A percentile compares a stretch with the other conserved stretches of the same genome.
phyloP scores from a whole-genome alignment of 2,888 invertebrate species.

The Merodon equestris region DNA sequence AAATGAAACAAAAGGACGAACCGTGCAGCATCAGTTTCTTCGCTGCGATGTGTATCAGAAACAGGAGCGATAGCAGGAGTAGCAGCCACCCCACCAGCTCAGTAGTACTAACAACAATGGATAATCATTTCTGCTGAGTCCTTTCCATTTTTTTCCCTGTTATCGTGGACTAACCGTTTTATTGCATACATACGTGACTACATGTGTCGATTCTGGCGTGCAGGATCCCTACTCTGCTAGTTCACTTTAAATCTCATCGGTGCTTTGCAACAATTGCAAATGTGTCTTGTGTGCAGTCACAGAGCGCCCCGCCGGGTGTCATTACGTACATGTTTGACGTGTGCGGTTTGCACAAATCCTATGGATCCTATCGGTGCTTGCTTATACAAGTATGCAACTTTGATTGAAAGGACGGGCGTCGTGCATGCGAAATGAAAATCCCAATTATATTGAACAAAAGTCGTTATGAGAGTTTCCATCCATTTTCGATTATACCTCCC shows the following conservation, averaged over 20 bases:
- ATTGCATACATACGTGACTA: background rate
- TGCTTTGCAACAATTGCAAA: slow-evolving; percentile 1
- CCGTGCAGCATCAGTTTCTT: too few species aligned
- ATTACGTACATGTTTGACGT: too few species aligned
- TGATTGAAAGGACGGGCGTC: too few species aligned
- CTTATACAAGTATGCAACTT: slow-evolving; percentile 6
- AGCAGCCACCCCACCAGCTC: background rate
- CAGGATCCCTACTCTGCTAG: slow-evolving; percentile 1
- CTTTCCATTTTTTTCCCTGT: too few species aligned
- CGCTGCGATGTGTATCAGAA: too few species aligned
- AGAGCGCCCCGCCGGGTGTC: background rate
- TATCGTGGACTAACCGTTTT: too few species aligned
- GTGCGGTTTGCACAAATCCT: background rate
- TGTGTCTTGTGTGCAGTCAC: slow-evolving; percentile 6
- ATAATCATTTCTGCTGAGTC: too few species aligned
- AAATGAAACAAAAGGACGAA: slow-evolving; percentile 7
- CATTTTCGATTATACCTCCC: too few species aligned
- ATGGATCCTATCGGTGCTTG: background rate
- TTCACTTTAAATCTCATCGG: too few species aligned
- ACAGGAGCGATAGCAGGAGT: too few species aligned
- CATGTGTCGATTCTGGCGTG: background rate
- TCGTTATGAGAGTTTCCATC: slow-evolving; percentile 11
- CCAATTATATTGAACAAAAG: background rate
- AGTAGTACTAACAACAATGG: background rate
- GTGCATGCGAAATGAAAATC: too few species aligned